Conservation (phyloP, 2,797 vertebrate species). For the Adrianichthys oophorus region DNA sequence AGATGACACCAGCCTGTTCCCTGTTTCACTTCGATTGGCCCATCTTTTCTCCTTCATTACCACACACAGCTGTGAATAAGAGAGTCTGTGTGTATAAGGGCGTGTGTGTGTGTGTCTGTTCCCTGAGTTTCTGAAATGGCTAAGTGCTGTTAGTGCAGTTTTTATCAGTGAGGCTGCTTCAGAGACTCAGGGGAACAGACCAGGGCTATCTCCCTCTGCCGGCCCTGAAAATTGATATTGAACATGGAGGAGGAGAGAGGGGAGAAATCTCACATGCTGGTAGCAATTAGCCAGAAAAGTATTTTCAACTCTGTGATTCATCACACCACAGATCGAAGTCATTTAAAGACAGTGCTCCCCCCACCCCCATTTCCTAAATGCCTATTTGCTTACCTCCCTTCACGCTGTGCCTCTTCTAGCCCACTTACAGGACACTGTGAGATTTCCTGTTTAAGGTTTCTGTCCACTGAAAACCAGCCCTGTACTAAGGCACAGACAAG, state of each 20-base stretch:
- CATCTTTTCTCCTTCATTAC: constrained; percentile 84
- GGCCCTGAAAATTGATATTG: constrained; percentile 99
- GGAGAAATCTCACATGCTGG: constrained; percentile 91
- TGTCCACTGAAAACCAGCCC: constrained; percentile 71
- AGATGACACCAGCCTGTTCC: constrained; percentile 74
- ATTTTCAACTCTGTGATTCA: constrained; percentile 96
- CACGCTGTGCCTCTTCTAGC: constrained; percentile 76
- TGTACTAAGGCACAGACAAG: constrained; percentile 71
- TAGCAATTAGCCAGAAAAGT: constrained; percentile 99
- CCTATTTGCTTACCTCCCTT: constrained; percentile 70
- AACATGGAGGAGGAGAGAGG: constrained; percentile 83
- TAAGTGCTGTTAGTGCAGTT: constrained; percentile 93
- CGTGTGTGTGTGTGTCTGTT: constrained; percentile 53
- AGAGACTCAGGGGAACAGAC: constrained; percentile 85
- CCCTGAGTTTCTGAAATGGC: constrained; percentile 79
- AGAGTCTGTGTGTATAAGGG: constrained; percentile 58
- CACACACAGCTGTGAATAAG: constrained; percentile 85
- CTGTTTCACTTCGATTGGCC: constrained; percentile 78
- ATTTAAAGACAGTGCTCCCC: constrained; percentile 84
- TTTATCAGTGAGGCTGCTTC: constrained; percentile 87
- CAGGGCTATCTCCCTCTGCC: constrained; percentile 87
- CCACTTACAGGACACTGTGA: constrained; percentile 80
- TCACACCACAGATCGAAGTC: constrained; percentile 92
- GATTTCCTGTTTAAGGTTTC: constrained; percentile 82
- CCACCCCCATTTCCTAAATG: constrained; percentile 34